These are phyloP conservation scores for Phenganax subtilis DNA, from an alignment of 92 coral and sea anemone genomes.

Conservation along the genomic window DNA sequence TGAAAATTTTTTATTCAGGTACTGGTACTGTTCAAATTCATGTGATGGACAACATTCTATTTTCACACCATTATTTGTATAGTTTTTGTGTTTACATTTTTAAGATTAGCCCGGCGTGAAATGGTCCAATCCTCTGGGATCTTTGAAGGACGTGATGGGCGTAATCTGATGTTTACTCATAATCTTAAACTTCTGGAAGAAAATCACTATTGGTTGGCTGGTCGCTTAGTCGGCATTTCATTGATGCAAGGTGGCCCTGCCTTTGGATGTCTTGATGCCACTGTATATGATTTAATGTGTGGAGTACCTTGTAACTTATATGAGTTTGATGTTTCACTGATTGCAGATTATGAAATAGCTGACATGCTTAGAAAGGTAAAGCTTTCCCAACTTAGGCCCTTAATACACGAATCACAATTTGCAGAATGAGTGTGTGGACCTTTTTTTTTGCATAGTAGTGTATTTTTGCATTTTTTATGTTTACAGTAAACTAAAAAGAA, in stretches of 20 bases:
- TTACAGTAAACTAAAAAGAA: too few relatives aligned
- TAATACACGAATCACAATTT: too few relatives aligned
- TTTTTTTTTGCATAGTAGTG: too few relatives aligned
- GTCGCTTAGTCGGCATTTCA: conserved; percentile 37
- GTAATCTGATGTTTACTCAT: conserved; percentile 19
- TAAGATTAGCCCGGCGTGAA: conserved; percentile 11
- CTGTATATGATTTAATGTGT: conserved; percentile 18
- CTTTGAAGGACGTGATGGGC: conserved; percentile 37
- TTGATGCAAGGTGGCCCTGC: conserved; percentile 38
- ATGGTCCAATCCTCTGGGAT: conserved; percentile 20
- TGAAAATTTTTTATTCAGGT: too few relatives aligned
- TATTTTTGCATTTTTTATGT: too few relatives aligned
- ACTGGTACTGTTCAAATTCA: too few relatives aligned
- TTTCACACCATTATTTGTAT: too few relatives aligned
- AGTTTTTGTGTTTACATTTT: too few relatives aligned
- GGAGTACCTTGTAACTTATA: conserved; percentile 32
- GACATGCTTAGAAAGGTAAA: not conserved
- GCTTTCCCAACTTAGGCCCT: too few relatives aligned
- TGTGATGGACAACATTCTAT: too few relatives aligned
- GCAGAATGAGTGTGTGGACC: too few relatives aligned
- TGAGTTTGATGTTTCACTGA: conserved; percentile 20
- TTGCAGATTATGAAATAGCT: not conserved
- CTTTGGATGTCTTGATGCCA: conserved; percentile 29
- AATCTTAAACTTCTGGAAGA: conserved; percentile 35
- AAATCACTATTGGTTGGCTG: conserved; percentile 19